These are phyloP conservation scores for Mechanitis messenoides DNA, from an alignment of 2,888 invertebrate species.

Conservation along the genomic window DNA sequence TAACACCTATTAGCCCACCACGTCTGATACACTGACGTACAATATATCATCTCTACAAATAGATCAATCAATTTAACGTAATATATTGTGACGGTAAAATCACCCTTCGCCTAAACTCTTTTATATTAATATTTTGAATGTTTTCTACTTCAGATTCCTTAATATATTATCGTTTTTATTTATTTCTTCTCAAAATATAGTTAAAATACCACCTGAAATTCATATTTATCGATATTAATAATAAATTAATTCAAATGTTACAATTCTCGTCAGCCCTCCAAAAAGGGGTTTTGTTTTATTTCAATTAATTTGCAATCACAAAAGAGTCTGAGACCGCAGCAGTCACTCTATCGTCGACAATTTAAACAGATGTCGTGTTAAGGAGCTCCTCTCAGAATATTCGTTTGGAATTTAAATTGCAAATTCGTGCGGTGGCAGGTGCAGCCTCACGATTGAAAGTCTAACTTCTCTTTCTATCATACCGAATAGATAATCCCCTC, in stretches of 20 bases:
- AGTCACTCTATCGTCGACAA: constrained; percentile 72
- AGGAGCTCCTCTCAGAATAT: constrained; percentile 74
- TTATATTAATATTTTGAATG: constrained; percentile 12
- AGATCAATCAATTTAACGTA: constrained; percentile 70
- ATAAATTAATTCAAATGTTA: constrained; percentile 23
- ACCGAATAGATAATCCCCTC: constrained; percentile 44
- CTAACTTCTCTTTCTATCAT: constrained; percentile 50
- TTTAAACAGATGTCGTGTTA: constrained; percentile 78
- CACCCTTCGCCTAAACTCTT: constrained; percentile 40
- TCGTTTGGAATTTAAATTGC: constrained; percentile 76
- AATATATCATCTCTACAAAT: constrained; percentile 63
- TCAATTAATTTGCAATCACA: constrained; percentile 71
- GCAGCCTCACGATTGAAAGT: constrained; percentile 61
- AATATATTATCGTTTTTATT: neutral
- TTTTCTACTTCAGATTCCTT: constrained; percentile 1
- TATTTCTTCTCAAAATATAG: neutral
- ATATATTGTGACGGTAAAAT: constrained; percentile 51
- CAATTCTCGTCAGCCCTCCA: constrained; percentile 25
- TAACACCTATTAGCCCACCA: constrained; percentile 65
- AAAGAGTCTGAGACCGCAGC: constrained; percentile 62
- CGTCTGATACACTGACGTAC: constrained; percentile 53
- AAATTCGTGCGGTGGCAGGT: constrained; percentile 74
- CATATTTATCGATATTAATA: constrained; percentile 8
- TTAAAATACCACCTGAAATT: neutral
- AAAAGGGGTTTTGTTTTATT: constrained; percentile 68